phyloP scores from a whole-genome alignment of 2,888 invertebrate genomes.

The Graphium colonna region DNA sequence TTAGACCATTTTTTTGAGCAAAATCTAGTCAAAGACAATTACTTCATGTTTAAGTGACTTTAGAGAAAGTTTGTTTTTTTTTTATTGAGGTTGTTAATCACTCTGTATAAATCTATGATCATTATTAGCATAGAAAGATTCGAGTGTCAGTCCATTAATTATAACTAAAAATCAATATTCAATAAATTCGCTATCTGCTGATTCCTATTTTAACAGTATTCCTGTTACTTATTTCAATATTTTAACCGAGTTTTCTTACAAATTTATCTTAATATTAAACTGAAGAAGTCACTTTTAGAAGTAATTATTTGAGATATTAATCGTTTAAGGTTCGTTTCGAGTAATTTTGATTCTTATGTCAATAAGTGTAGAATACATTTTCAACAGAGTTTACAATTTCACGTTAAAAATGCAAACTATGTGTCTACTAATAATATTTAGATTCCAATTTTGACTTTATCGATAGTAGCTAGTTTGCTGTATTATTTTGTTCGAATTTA shows the following conservation, averaged over 20 bases:
- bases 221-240: background rate
- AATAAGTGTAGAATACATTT: too few relatives aligned
- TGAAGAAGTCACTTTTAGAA: background rate
- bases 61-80: too few relatives aligned
- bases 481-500: too few relatives aligned
- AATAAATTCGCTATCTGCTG: too few relatives aligned
- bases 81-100: background rate
- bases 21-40: too few relatives aligned
- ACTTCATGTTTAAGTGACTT: too few relatives aligned
- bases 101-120: background rate
- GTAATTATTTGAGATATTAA: background rate
- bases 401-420: background rate
- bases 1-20: constrained; percentile 13
- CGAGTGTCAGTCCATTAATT: constrained; percentile 29
- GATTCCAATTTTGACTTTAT: too few relatives aligned
- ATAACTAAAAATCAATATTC: constrained; percentile 7
- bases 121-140: constrained; percentile 16
- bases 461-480: too few relatives aligned
- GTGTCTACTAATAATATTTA: too few relatives aligned
- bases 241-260: background rate
- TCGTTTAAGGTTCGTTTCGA: background rate
- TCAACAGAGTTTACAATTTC: background rate
- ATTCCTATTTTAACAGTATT: background rate
- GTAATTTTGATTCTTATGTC: background rate
- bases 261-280: background rate